phyloP scores from a whole-genome alignment of 53 echinoderm and acorn worm genomes.

The Echinometra lucunter region DNA sequence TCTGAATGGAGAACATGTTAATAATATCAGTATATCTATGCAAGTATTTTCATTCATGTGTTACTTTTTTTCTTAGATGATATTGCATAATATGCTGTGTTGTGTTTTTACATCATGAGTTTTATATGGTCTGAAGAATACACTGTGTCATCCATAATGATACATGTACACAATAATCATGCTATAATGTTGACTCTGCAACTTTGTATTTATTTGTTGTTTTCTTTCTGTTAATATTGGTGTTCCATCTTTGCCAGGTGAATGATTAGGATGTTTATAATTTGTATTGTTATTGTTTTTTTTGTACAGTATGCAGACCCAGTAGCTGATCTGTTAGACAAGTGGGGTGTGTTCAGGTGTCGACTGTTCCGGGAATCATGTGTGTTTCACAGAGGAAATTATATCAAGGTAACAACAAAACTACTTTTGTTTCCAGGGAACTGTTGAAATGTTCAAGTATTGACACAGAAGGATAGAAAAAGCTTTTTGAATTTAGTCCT shows the following conservation, averaged over 20 bases:
- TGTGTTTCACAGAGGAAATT: slow-evolving; percentile 99
- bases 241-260: neutral
- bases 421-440: too few relatives aligned
- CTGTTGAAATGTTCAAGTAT: neutral
- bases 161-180: neutral
- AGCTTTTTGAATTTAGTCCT: neutral
- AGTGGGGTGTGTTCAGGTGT: slow-evolving; percentile 97
- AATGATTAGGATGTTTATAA: neutral
- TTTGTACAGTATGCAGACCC: slow-evolving; percentile 95
- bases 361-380: slow-evolving; percentile 99
- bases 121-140: neutral
- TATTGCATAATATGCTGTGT: too few relatives aligned
- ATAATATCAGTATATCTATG: too few relatives aligned
- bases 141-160: too few relatives aligned
- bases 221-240: neutral
- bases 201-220: neutral
- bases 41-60: neutral
- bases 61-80: neutral
- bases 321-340: slow-evolving; percentile 97
- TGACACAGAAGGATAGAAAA: neutral
- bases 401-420: slow-evolving; percentile 89
- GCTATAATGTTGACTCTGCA: neutral
- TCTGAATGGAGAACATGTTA: too few relatives aligned
- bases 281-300: neutral
- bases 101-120: too few relatives aligned